Percentiles rank a stretch among this genome's conserved stretches.
Evolutionary conservation across 53 echinoderm and acorn worm species (phyloP).

Genomic region (Echinarachnius parma): DNA sequence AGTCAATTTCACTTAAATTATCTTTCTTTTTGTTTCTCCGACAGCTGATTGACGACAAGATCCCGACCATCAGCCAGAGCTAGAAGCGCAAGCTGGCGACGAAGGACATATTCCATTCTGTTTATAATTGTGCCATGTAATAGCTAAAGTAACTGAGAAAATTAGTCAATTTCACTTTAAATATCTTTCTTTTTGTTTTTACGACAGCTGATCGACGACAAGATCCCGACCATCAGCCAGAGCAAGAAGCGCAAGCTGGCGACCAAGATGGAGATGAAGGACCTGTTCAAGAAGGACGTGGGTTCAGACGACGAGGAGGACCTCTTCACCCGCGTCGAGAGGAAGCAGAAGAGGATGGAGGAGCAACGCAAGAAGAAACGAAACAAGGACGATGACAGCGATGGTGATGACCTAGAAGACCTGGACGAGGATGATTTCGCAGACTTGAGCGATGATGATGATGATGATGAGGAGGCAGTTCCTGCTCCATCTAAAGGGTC

Average conservation of each 20-base stretch:
- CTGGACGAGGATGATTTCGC: constrained; percentile 37
- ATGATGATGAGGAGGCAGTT: constrained; percentile 40
- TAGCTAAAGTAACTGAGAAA: too few species aligned
- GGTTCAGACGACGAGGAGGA: constrained; percentile 93
- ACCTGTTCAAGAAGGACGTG: constrained; percentile 75
- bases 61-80: constrained; percentile 64
- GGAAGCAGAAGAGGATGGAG: constrained; percentile 59
- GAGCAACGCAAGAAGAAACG: constrained; percentile 19
- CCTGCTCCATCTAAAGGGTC: not conserved
- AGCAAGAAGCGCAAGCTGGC: constrained; percentile 53
- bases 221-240: constrained; percentile 65
- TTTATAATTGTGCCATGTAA: too few species aligned
- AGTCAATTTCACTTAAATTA: too few species aligned
- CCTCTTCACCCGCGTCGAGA: constrained; percentile 64
- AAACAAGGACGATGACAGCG: constrained; percentile 11
- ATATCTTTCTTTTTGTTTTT: not conserved
- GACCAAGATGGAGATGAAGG: constrained; percentile 69
- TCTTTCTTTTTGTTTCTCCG: too few species aligned
- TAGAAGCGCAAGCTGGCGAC: constrained; percentile 53
- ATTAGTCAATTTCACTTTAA: too few species aligned
- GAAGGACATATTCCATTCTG: too few species aligned
- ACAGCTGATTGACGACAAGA: constrained; percentile 56
- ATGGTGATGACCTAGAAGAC: constrained; percentile 47
- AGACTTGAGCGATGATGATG: constrained; percentile 45
- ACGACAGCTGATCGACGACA: constrained; percentile 52